Evolutionary conservation across 2,113 vertebrate species (phyloP), one percentile per base, ranked within the genome.

Genomic region (Cavia aperea): DNA sequence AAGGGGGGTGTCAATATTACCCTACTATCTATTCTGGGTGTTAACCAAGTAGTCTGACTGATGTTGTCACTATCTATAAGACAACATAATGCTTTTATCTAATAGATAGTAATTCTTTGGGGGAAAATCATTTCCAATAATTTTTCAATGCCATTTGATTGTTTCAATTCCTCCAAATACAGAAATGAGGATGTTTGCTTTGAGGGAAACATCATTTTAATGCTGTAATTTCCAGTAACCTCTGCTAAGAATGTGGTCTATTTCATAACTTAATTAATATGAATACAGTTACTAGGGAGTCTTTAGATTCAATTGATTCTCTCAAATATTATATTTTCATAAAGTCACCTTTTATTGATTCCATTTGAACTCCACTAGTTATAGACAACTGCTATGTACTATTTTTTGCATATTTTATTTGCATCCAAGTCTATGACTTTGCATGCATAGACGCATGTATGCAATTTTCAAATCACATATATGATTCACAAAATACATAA

Each of bases 251-350:
- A 7, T 68, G 1, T 73, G 19, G 58, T 23, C 91, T 77, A 54
- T 11, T 60, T 54, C 90, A 78, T 65, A 86, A 26, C 75, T 93
- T 91, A 73, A 29, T 86, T 79, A 90, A 49, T 75, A 87, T 51
- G 82, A 83, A 89, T 77, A 81, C 3, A 91, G 60, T 86, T 85
- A 89, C 33, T 56, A 77, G 18, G 81, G 36, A 81, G 16, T 26
- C 5, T 73, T 93, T 51, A 81, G 5, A 31, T n/a, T 81, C 36
- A 77, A 86, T 86, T 43, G 70, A 89, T 81, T 65, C 31, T 56
- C 21, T n/a, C 5, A 79, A 82, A 18, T 63, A 16, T 33, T 70
- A 58, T 56, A 39, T 86, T 73, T 93, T 46, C 11, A 10, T 21
- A 77, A 85, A 62, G 54, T 77, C 19, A 81, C 15, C 24, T 62